Conservation (phyloP, 1,140 invertebrate genomes). For the Chironomus tepperi region DNA sequence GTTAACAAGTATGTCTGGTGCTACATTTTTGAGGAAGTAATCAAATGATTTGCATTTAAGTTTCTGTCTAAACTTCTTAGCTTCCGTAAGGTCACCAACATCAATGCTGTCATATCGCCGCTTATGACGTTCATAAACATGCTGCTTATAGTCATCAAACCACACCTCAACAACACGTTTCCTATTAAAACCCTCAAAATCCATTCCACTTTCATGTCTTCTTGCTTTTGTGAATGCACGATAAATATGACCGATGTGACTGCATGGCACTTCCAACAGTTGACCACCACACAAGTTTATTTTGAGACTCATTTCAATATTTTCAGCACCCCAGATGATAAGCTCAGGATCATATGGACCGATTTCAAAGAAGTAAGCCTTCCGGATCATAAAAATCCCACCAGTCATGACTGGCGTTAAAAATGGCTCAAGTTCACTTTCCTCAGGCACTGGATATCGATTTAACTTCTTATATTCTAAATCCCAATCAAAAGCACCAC, state of each 20-base stretch:
- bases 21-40: slow-evolving; percentile 76
- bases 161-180: slow-evolving; percentile 74
- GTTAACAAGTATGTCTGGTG: slow-evolving; percentile 63
- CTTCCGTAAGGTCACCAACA: slow-evolving; percentile 59
- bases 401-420: slow-evolving; percentile 88
- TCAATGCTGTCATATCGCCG: slow-evolving; percentile 49
- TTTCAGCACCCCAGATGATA: slow-evolving; percentile 95
- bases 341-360: slow-evolving; percentile 88
- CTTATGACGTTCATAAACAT: slow-evolving; percentile 56
- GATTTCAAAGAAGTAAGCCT: slow-evolving; percentile 89
- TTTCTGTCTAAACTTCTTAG: slow-evolving; percentile 53
- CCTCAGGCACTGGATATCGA: slow-evolving; percentile 59
- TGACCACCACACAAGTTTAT: slow-evolving; percentile 85
- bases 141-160: slow-evolving; percentile 83
- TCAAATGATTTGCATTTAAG: slow-evolving; percentile 72
- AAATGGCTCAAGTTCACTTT: slow-evolving; percentile 64
- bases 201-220: slow-evolving; percentile 73
- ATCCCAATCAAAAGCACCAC: background rate
- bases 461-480: slow-evolving; percentile 51
- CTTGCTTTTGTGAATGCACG: slow-evolving; percentile 72
- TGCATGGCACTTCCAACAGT: slow-evolving; percentile 85
- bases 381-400: slow-evolving; percentile 84
- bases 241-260: slow-evolving; percentile 92
- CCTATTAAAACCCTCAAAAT: slow-evolving; percentile 70
- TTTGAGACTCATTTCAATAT: slow-evolving; percentile 95